phyloP scores from a whole-genome alignment of 2,888 invertebrate genomes.

The Brenthis daphne region DNA sequence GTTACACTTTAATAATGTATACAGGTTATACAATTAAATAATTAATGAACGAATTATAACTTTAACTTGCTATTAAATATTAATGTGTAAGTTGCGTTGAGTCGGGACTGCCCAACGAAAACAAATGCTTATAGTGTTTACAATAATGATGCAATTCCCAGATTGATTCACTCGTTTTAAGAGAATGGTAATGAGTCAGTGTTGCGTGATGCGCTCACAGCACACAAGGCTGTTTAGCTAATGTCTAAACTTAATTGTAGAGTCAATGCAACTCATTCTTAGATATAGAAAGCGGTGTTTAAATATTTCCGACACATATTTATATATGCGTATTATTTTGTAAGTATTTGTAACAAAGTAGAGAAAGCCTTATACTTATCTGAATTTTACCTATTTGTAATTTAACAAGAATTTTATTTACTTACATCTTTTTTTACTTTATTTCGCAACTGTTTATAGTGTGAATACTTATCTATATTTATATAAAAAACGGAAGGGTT shows the following conservation, averaged over 20 bases:
- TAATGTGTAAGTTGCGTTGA: not conserved
- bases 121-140: constrained; percentile 19
- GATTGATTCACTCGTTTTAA: constrained; percentile 51
- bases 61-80: no score
- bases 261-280: constrained; percentile 26
- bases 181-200: constrained; percentile 57
- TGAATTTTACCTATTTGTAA: no score
- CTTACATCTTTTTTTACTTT: not conserved
- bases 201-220: constrained; percentile 61
- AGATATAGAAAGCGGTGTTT: constrained; percentile 7
- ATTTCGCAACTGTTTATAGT: not conserved
- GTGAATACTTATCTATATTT: no score
- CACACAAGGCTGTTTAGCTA: constrained; percentile 55
- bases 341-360: not conserved
- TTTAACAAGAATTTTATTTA: no score
- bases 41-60: no score
- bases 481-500: no score
- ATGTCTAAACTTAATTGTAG: constrained; percentile 30
- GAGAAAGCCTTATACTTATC: no score
- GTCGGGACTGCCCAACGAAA: constrained; percentile 9
- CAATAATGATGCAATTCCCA: constrained; percentile 54
- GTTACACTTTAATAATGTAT: no score
- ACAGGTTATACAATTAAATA: no score
- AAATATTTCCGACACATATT: constrained; percentile 12
- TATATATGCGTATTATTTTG: not conserved